phyloP scores from a whole-genome alignment of 2,888 invertebrate genomes.

The Lapara coniferarum region DNA sequence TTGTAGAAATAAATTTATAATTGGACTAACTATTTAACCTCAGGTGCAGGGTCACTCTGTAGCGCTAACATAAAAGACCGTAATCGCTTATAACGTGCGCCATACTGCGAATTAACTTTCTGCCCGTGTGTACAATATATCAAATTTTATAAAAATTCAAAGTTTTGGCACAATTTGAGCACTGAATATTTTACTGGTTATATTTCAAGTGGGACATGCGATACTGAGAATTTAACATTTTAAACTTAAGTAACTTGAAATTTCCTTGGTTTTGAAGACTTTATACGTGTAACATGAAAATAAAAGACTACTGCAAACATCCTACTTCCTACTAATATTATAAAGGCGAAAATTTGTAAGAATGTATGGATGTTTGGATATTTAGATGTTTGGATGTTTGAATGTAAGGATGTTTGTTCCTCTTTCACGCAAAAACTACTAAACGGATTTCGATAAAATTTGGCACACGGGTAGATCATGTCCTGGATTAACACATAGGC shows the following conservation, averaged over 20 bases:
- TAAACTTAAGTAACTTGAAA: background rate
- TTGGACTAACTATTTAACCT: no score
- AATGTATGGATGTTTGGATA: no score
- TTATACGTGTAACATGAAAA: background rate
- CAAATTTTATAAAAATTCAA: constrained; percentile 34
- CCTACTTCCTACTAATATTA: no score
- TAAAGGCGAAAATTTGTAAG: no score
- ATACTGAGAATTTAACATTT: constrained; percentile 6
- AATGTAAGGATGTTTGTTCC: no score
- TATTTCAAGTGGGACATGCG: constrained; percentile 14
- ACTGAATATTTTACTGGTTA: constrained; percentile 33
- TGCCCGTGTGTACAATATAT: constrained; percentile 34
- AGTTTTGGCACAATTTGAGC: constrained; percentile 33
- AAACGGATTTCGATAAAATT: no score
- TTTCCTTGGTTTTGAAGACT: background rate
- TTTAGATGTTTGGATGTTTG: no score
- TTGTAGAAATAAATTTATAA: no score
- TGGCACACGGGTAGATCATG: no score
- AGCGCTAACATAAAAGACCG: background rate
- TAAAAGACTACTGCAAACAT: background rate
- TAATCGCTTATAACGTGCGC: constrained; percentile 11
- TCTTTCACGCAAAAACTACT: no score
- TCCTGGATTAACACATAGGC: no score
- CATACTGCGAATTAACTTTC: constrained; percentile 27
- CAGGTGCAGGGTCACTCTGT: background rate